Percentiles rank a stretch among this genome's conserved stretches.
These are phyloP conservation scores for Lithophane leautieri DNA, from an alignment of 2,888 invertebrate genomes.

Conservation along the genomic window DNA sequence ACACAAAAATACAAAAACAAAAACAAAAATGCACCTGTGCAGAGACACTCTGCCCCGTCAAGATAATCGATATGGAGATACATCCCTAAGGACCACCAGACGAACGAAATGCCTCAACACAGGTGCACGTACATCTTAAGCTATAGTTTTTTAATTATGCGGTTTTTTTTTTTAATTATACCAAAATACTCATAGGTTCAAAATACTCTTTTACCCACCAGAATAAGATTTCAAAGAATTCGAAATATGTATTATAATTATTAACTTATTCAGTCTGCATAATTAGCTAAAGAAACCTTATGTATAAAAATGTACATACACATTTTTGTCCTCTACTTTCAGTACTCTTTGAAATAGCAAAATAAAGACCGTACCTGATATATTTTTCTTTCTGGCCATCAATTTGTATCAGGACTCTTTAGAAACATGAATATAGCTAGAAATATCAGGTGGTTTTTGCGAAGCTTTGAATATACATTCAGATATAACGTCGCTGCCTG, in stretches of 20 bases:
- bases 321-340: not conserved
- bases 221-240: not conserved
- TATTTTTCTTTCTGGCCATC: conserved; percentile 11
- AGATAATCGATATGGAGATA: no score
- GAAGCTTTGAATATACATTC: conserved; percentile 20
- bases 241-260: no score
- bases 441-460: conserved; percentile 21
- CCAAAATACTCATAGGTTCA: no score
- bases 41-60: no score
- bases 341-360: conserved; percentile 25
- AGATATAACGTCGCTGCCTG: conserved; percentile 15
- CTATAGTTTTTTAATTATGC: no score
- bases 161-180: not conserved
- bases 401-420: conserved; percentile 23
- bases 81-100: no score
- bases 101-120: no score
- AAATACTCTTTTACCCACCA: no score
- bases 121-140: no score
- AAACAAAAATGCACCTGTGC: no score
- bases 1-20: no score
- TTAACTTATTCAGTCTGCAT: not conserved
- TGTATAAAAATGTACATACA: not conserved
- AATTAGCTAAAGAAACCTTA: conserved; percentile 1
- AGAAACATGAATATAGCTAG: conserved; percentile 11
- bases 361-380: conserved; percentile 1